Evolutionary conservation across 2,888 invertebrate genomes (phyloP).

Genomic region (Apotomis betuletana): DNA sequence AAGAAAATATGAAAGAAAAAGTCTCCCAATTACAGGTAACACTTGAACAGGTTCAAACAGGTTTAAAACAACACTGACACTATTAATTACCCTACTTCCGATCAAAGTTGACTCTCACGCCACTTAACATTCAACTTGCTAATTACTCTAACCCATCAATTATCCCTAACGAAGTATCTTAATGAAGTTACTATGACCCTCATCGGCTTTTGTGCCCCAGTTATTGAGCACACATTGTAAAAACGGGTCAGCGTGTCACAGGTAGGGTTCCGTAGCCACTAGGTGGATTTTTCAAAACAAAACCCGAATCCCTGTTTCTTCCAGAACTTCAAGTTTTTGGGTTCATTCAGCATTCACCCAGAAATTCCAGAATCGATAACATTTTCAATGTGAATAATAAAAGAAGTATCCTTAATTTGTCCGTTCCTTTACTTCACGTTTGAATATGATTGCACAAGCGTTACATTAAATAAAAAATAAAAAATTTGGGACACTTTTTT

Average conservation of each 20-base stretch:
- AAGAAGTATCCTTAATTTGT: too few relatives aligned
- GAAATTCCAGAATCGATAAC: too few relatives aligned
- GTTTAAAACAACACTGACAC: neutral
- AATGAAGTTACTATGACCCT: constrained; percentile 62
- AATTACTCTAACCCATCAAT: constrained; percentile 59
- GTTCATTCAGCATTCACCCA: too few relatives aligned
- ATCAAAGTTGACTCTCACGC: constrained; percentile 37
- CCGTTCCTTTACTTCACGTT: too few relatives aligned
- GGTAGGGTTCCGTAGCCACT: too few relatives aligned
- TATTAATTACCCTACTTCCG: constrained; percentile 28
- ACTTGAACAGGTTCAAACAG: neutral
- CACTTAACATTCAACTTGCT: constrained; percentile 57
- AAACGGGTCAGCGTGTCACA: neutral
- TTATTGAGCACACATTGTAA: constrained; percentile 10
- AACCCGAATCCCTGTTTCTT: too few relatives aligned
- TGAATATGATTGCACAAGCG: too few relatives aligned
- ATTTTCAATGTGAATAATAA: too few relatives aligned
- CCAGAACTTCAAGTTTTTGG: too few relatives aligned
- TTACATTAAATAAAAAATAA: too few relatives aligned
- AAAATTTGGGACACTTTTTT: too few relatives aligned
- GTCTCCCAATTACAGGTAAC: neutral
- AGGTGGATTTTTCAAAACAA: too few relatives aligned
- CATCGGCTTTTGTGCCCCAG: constrained; percentile 43
- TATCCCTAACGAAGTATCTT: constrained; percentile 59
- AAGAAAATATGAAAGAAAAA: neutral